phyloP scores from a whole-genome alignment of 2,113 vertebrate genomes.

The Corythornis madagascariensis region DNA sequence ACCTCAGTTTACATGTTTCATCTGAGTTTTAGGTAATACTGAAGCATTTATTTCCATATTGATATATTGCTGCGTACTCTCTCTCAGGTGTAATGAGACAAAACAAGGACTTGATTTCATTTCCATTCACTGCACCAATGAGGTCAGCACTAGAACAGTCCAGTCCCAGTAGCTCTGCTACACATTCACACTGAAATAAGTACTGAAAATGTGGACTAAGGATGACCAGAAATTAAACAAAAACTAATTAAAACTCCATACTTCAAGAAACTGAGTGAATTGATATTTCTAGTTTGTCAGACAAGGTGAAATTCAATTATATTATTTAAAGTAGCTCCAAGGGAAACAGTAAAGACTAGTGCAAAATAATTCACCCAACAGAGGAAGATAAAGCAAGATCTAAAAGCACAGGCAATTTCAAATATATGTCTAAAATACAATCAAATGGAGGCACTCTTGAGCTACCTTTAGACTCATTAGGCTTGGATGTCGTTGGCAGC shows the following conservation, averaged over 20 bases:
- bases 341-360: not conserved
- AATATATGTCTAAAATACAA: not conserved
- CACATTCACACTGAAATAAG: not conserved
- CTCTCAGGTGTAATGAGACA: not conserved
- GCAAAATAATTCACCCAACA: not conserved
- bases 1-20: not conserved
- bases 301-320: not conserved
- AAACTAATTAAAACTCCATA: not conserved
- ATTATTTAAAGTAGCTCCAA: not conserved
- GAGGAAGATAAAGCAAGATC: not conserved
- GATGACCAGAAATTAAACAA: not conserved
- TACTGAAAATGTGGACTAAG: not conserved
- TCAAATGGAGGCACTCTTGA: not conserved
- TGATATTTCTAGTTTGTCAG: not conserved
- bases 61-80: not conserved
- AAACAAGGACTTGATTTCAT: not conserved
- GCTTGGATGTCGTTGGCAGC: not conserved
- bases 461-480: not conserved
- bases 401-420: not conserved
- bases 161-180: not conserved
- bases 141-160: not conserved
- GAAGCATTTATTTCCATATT: not conserved
- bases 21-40: not conserved
- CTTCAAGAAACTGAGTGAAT: not conserved
- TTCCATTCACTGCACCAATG: not conserved